Base-by-base conservation (phyloP, 2,888 invertebrate genomes). In the Drosophila tripunctata region DNA sequence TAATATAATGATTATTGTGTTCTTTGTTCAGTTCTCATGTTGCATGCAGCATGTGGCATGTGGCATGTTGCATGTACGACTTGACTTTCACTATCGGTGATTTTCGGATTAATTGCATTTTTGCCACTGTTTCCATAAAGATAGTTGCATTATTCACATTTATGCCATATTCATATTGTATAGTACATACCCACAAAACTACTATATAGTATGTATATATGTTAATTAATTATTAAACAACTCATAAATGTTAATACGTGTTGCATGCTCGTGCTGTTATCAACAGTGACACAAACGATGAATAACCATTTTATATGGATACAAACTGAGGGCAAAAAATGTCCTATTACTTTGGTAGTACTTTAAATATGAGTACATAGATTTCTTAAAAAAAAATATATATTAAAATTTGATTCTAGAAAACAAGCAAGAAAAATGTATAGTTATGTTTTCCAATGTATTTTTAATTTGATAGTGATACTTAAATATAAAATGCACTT, bases 241-340 rank as follows among this genome's bases (percentile, higher is more conserved):
- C 81, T 87, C 78, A 84, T 84, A 87, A 87, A 81, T 81, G 68
- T 86, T 87, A 81, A 81, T 84, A 75, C 62, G 62, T 50, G 58
- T 51, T 63, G 30, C 5, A 31, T 31, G 15, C 17, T 30, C 38
- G 12, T 51, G 27, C 19, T 30, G 24, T 27, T 43, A 43, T 27
- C 24, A 15, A 4, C n/a, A n/a, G 22, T 24, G 24, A 43, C 41
- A 24, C 41, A 27, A 10, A 27, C 6, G 27, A 10, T 27, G 27
- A 27, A 27, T 27, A 3, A 3, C 27, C 8, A 27, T 27, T 27
- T 27, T 27, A 27, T 27, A 27, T n/a, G n/a, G 27, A 27, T 27
- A 10, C 27, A 10, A 0, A 10, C 2, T 27, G 10, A 27, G 10
- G 8, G 10, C 27, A n/a, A n/a, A n/a, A n/a, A n/a, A n/a, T n/a